A percentile compares a stretch with the other conserved stretches of the same genome.
phyloP scores from a whole-genome alignment of 2,888 invertebrate genomes.

The Vesta saturnalis region DNA sequence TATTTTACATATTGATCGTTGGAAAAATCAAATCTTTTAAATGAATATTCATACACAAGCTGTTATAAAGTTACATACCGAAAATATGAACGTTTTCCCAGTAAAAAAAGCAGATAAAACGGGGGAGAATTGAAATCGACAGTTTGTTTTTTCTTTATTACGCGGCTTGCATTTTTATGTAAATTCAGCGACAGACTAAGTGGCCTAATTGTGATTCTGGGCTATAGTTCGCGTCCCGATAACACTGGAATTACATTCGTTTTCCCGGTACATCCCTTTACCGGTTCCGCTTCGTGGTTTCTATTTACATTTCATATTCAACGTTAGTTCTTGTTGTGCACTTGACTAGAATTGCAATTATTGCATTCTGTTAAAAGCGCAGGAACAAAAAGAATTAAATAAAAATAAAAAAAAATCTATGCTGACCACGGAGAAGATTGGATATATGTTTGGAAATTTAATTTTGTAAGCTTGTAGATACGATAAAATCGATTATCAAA shows the following conservation, averaged over 20 bases:
- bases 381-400: too few relatives aligned
- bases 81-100: conserved; percentile 24
- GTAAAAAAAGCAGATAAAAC: conserved; percentile 33
- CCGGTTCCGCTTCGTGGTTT: conserved; percentile 30
- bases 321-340: conserved; percentile 28
- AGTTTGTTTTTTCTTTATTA: conserved; percentile 39
- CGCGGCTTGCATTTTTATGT: conserved; percentile 40
- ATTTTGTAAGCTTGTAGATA: neutral
- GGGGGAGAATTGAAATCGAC: conserved; percentile 34
- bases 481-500: conserved; percentile 8
- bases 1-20: conserved; percentile 25
- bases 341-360: conserved; percentile 35
- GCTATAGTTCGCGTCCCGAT: conserved; percentile 38
- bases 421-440: conserved; percentile 22
- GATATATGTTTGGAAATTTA: conserved; percentile 10
- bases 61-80: conserved; percentile 21
- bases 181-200: conserved; percentile 37
- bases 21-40: conserved; percentile 22
- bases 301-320: conserved; percentile 35
- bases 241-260: conserved; percentile 40
- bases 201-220: conserved; percentile 40
- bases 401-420: conserved; percentile 12
- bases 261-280: conserved; percentile 34
- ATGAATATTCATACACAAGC: conserved; percentile 36
- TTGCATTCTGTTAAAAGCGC: conserved; percentile 17